Evolutionary conservation across 2,888 invertebrate species (phyloP).

Genomic region (Sinelater perroti): DNA sequence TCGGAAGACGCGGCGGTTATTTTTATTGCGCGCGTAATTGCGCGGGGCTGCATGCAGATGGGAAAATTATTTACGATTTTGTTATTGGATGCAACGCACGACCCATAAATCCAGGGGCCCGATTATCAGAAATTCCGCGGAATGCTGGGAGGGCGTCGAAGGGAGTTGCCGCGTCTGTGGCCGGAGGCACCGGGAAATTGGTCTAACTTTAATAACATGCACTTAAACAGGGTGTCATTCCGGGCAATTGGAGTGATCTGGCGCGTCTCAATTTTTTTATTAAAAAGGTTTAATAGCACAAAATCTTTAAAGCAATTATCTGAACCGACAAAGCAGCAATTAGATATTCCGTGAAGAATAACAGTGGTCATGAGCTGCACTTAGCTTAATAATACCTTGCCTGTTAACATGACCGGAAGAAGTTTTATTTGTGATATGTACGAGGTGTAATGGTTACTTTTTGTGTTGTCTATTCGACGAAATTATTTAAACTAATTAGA

Average conservation of each 20-base stretch:
- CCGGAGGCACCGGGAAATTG: neutral
- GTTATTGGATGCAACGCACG: neutral
- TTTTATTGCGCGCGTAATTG: conserved; percentile 8
- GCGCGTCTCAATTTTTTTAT: neutral
- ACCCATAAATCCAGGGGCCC: neutral
- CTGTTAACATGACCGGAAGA: conserved; percentile 42
- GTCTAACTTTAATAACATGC: conserved; percentile 1
- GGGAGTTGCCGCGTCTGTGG: neutral
- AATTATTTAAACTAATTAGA: no score
- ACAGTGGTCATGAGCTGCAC: conserved; percentile 52
- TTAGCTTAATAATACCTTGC: conserved; percentile 54
- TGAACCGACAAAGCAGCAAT: conserved; percentile 50
- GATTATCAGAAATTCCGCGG: neutral
- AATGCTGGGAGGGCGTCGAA: no score
- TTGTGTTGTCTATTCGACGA: no score
- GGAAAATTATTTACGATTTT: neutral
- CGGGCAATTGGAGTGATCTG: neutral
- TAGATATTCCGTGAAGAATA: conserved; percentile 55
- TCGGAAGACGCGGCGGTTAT: conserved; percentile 42
- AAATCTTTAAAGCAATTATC: conserved; percentile 50
- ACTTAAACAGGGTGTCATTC: neutral
- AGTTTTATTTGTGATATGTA: no score
- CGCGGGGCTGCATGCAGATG: neutral
- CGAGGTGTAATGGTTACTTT: no score
- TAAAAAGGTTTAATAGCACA: conserved; percentile 32